Evolutionary conservation across 2,113 vertebrate species (phyloP).

Genomic region (Trichechus manatus): DNA sequence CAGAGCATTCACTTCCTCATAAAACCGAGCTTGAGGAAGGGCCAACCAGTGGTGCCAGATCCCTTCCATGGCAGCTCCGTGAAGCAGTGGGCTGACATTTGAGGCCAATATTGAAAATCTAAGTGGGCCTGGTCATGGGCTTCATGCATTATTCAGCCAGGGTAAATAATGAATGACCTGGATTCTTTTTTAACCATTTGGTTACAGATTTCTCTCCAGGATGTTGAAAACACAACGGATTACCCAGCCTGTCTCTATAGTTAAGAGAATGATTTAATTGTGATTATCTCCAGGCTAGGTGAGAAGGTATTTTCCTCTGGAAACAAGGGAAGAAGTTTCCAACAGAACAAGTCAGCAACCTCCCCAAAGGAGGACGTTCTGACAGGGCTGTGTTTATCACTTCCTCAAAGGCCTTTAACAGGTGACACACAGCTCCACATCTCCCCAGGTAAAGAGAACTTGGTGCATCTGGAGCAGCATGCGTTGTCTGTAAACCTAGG

Average conservation of each 20-base stretch:
- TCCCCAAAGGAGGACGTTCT: not conserved
- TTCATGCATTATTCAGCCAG: slow-evolving; percentile 6
- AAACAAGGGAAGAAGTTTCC: not conserved
- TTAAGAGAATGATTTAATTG: not conserved
- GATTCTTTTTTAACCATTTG: slow-evolving; percentile 37
- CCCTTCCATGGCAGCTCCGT: not conserved
- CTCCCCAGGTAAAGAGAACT: not conserved
- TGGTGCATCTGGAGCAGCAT: not conserved
- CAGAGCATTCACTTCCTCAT: not conserved
- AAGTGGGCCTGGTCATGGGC: not conserved
- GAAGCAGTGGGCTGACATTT: not conserved
- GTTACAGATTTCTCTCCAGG: not conserved
- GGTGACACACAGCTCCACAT: too few relatives aligned
- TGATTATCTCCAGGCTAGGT: not conserved
- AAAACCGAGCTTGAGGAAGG: not conserved
- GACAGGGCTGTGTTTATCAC: not conserved
- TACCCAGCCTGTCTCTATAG: not conserved
- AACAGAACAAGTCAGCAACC: not conserved
- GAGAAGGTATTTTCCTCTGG: not conserved
- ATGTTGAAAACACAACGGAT: not conserved
- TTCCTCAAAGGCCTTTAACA: not conserved
- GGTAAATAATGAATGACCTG: slow-evolving; percentile 10
- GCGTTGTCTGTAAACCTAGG: not conserved
- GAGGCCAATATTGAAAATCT: not conserved
- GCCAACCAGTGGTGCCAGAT: fast-evolving